phyloP scores from a whole-genome alignment of 1,140 invertebrate genomes.

The Drosophila willistoni region DNA sequence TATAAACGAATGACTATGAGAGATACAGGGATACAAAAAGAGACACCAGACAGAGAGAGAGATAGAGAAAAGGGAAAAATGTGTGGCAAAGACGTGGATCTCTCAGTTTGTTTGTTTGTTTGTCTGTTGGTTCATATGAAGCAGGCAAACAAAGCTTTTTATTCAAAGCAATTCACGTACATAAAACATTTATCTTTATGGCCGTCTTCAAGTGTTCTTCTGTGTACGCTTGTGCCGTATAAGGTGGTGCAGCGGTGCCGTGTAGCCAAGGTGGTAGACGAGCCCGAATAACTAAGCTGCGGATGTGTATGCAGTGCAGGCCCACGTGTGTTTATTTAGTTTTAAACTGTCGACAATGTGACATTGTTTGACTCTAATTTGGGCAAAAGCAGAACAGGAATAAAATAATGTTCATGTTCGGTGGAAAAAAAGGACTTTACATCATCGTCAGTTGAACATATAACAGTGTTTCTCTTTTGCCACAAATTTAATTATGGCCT shows the following conservation, averaged over 20 bases:
- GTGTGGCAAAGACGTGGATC: background rate
- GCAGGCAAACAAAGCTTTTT: slow-evolving; percentile 70
- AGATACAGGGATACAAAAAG: background rate
- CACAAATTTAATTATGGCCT: slow-evolving; percentile 71
- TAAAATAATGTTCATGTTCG: background rate
- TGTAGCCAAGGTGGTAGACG: background rate
- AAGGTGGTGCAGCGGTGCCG: background rate
- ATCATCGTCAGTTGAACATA: background rate
- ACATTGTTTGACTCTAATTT: slow-evolving; percentile 54
- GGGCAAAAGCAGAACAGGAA: slow-evolving; percentile 5
- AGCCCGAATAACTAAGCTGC: slow-evolving; percentile 1
- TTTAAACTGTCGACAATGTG: slow-evolving; percentile 60
- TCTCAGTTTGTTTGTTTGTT: slow-evolving; percentile 22
- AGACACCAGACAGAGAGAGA: background rate
- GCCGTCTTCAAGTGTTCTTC: slow-evolving; percentile 70
- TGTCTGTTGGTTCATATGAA: slow-evolving; percentile 55
- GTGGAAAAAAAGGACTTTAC: slow-evolving; percentile 24
- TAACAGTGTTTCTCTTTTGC: slow-evolving; percentile 19
- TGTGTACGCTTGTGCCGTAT: slow-evolving; percentile 26
- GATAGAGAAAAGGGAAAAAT: background rate
- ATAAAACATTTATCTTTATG: slow-evolving; percentile 82
- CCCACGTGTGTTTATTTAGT: slow-evolving; percentile 55
- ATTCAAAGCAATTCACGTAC: slow-evolving; percentile 80
- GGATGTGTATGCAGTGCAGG: background rate
- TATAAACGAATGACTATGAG: slow-evolving; percentile 15